phyloP scores from a whole-genome alignment of 92 coral and sea anemone genomes.

The Porites evermanni region DNA sequence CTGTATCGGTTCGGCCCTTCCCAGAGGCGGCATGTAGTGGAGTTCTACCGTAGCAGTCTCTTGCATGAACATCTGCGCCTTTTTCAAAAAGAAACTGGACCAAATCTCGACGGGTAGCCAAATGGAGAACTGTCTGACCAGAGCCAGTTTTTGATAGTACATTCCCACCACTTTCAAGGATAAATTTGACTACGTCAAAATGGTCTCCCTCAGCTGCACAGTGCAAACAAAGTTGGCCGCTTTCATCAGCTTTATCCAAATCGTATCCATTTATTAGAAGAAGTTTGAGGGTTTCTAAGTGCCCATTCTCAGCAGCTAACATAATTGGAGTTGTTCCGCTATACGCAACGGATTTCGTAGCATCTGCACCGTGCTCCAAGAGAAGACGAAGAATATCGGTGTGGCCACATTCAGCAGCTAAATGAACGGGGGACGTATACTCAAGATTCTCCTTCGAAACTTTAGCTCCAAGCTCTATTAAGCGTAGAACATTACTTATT shows the following conservation, averaged over 20 bases:
- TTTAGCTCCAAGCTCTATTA: slow-evolving; percentile 55
- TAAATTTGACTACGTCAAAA: slow-evolving; percentile 11
- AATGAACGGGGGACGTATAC: slow-evolving; percentile 37
- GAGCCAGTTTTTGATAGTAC: background rate
- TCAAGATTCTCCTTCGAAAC: background rate
- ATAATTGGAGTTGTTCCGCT: background rate
- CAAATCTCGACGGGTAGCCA: slow-evolving; percentile 14
- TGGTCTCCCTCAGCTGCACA: slow-evolving; percentile 19
- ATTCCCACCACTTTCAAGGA: slow-evolving; percentile 5
- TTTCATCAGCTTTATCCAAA: background rate
- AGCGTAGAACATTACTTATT: slow-evolving; percentile 18
- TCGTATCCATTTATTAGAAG: slow-evolving; percentile 12
- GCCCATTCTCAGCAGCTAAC: slow-evolving; percentile 54
- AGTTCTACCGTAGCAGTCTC: background rate
- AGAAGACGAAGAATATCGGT: slow-evolving; percentile 51
- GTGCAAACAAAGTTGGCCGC: slow-evolving; percentile 8
- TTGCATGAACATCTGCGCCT: slow-evolving; percentile 18
- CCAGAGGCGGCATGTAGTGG: slow-evolving; percentile 29
- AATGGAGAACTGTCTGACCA: slow-evolving; percentile 21
- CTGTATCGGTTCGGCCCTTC: slow-evolving; percentile 9
- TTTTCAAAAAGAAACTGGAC: slow-evolving; percentile 43
- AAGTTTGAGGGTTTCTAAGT: slow-evolving; percentile 14
- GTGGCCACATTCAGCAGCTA: slow-evolving; percentile 58
- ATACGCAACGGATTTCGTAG: slow-evolving; percentile 13
- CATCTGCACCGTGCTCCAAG: slow-evolving; percentile 62